phyloP scores from a whole-genome alignment of 2,797 vertebrate species.

The Margarornis squamiger region DNA sequence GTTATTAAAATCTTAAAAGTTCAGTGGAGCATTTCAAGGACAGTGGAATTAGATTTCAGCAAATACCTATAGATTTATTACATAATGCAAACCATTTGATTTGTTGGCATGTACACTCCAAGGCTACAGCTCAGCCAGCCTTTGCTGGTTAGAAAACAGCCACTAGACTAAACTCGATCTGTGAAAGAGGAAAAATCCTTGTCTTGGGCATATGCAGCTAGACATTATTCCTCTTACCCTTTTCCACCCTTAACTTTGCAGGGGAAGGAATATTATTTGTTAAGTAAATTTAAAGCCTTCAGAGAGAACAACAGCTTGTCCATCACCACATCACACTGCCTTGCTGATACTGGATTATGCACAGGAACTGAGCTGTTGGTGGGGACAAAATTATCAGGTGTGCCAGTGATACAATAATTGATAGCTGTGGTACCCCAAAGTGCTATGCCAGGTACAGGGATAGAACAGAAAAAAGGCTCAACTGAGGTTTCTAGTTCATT shows the following conservation, averaged over 20 bases:
- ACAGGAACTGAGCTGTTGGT: not conserved
- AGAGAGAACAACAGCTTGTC: not conserved
- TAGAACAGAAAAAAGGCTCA: not conserved
- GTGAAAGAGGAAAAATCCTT: not conserved
- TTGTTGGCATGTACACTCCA: constrained; percentile 10
- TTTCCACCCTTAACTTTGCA: not conserved
- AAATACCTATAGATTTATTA: constrained; percentile 64
- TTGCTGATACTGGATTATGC: not conserved
- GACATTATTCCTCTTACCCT: not conserved
- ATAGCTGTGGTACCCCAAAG: not conserved
- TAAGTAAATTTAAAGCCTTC: not conserved
- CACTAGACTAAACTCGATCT: constrained; percentile 2
- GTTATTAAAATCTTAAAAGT: constrained; percentile 56
- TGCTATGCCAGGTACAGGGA: not conserved
- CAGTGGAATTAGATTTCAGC: constrained; percentile 49
- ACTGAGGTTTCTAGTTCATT: not conserved
- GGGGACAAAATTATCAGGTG: fast-evolving
- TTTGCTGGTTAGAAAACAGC: constrained; percentile 28
- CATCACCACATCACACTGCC: not conserved
- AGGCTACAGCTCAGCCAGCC: not conserved
- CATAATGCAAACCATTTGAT: constrained; percentile 52
- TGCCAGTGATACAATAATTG: not conserved
- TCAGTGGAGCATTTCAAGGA: constrained; percentile 70
- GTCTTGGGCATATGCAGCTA: not conserved
- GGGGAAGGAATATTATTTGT: not conserved